These are phyloP conservation scores for Pachydiplax longipennis DNA, from an alignment of 2,888 invertebrate genomes.

Conservation along the genomic window DNA sequence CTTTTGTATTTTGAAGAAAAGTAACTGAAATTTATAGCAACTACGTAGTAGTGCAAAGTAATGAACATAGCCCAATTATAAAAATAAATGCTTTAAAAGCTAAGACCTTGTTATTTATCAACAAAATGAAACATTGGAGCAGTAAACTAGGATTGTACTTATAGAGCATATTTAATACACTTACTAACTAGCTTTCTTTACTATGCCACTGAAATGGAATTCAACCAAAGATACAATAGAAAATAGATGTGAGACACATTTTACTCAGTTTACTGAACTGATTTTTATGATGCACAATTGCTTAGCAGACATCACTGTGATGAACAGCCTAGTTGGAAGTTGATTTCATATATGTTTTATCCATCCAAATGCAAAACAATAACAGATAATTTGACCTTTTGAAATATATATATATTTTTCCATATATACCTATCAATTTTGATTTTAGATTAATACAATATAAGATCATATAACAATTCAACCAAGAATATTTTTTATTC, in stretches of 20 bases:
- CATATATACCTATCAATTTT: too few species aligned
- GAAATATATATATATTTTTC: too few species aligned
- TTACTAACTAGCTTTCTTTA: too few species aligned
- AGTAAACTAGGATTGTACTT: too few species aligned
- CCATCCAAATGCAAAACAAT: background rate
- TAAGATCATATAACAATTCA: too few species aligned
- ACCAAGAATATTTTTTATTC: too few species aligned
- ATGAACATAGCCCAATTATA: background rate
- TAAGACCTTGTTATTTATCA: background rate
- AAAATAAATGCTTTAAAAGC: background rate
- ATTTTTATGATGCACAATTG: background rate
- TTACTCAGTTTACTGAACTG: background rate
- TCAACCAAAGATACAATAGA: too few species aligned
- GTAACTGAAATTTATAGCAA: background rate
- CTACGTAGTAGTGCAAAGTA: background rate
- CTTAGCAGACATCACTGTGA: conserved; percentile 5
- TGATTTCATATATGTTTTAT: background rate
- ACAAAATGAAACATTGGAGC: background rate
- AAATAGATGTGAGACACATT: background rate
- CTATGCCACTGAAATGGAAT: too few species aligned
- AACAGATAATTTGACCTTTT: too few species aligned
- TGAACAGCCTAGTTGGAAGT: conserved; percentile 19
- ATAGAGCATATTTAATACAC: too few species aligned
- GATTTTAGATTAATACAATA: too few species aligned
- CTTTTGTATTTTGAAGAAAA: background rate